Conservation (phyloP, 2,888 invertebrate species). For the Apantesis nais region DNA sequence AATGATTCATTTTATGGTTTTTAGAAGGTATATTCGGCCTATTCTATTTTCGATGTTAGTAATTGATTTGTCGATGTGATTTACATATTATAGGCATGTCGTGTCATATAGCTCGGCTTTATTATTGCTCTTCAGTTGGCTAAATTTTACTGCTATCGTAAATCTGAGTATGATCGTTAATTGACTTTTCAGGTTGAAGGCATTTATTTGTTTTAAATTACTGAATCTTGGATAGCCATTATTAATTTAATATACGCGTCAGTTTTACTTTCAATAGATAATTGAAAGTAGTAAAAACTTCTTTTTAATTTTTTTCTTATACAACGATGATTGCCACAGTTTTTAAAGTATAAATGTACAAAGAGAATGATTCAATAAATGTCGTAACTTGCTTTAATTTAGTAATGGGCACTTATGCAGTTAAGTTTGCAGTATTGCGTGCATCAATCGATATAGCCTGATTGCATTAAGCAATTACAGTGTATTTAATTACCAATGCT, state of each 20-base stretch:
- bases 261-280: neutral
- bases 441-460: conserved; percentile 57
- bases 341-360: neutral
- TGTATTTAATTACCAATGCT: conserved; percentile 80
- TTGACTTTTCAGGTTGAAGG: conserved; percentile 43
- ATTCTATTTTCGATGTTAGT: conserved; percentile 52
- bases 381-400: conserved; percentile 37
- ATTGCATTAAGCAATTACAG: conserved; percentile 82
- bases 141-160: conserved; percentile 45
- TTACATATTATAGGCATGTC: conserved; percentile 51
- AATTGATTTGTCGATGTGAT: conserved; percentile 58
- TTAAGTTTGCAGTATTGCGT: conserved; percentile 46
- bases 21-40: conserved; percentile 53
- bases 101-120: conserved; percentile 46
- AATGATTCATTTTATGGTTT: conserved; percentile 59
- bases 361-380: conserved; percentile 29
- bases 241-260: conserved; percentile 13
- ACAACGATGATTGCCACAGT: neutral
- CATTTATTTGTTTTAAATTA: conserved; percentile 33
- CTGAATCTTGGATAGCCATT: conserved; percentile 7
- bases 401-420: conserved; percentile 28
- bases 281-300: neutral
- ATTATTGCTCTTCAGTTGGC: conserved; percentile 43
- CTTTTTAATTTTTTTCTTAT: neutral
- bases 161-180: conserved; percentile 47